These are phyloP conservation scores for Nemotelus pantherinus DNA, from an alignment of 2,888 invertebrate species.

Conservation along the genomic window DNA sequence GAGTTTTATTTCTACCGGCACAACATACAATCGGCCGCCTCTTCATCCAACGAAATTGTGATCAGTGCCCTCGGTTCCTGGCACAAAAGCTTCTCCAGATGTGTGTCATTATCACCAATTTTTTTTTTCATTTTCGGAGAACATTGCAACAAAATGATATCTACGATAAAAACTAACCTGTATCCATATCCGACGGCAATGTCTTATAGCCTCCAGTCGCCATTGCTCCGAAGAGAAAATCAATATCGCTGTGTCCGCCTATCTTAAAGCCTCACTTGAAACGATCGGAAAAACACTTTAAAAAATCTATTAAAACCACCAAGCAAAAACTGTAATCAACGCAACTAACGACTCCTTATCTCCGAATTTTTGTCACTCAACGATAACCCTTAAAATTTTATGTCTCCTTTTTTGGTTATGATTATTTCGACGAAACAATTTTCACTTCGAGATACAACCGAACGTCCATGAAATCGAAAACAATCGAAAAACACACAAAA, in stretches of 20 bases:
- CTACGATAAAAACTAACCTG: slow-evolving; percentile 40
- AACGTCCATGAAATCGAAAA: slow-evolving; percentile 12
- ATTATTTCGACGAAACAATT: background rate
- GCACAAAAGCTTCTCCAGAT: too few species aligned
- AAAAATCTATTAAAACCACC: slow-evolving; percentile 3
- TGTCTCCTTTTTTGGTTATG: background rate
- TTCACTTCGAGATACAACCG: slow-evolving; percentile 3
- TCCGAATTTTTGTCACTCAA: slow-evolving; percentile 28
- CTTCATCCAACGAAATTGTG: too few species aligned
- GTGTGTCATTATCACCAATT: too few species aligned
- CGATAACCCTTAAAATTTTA: slow-evolving; percentile 18
- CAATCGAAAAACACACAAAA: background rate
- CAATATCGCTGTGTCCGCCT: background rate
- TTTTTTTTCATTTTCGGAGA: too few species aligned
- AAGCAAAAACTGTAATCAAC: background rate
- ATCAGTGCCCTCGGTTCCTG: too few species aligned
- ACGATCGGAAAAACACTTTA: background rate
- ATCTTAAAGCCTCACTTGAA: slow-evolving; percentile 14
- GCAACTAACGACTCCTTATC: background rate
- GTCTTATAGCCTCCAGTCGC: slow-evolving; percentile 23
- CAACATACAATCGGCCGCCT: too few species aligned
- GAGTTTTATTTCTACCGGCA: too few species aligned
- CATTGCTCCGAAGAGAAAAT: slow-evolving; percentile 10
- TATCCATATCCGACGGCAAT: slow-evolving; percentile 48
- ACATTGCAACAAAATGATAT: too few species aligned